Percentiles rank a stretch among this genome's conserved stretches.
Conservation (phyloP, 2,113 vertebrate species). For the Sciurus niger region DNA sequence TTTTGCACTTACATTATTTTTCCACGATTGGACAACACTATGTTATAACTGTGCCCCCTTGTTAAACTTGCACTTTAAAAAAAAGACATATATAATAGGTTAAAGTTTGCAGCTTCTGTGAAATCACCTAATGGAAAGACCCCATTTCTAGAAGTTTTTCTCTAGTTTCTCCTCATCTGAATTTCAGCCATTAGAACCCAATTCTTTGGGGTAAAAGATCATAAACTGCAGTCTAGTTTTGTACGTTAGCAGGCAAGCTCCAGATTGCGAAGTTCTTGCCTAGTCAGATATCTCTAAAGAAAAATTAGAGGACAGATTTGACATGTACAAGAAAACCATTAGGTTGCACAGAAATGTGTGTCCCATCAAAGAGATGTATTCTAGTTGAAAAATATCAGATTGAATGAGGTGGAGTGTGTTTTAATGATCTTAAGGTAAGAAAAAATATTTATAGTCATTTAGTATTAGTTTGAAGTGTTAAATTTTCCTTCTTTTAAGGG, state of each 20-base stretch:
- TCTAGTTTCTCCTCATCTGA: constrained; percentile 42
- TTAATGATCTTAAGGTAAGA: constrained; percentile 74
- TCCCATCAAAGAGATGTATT: constrained; percentile 18
- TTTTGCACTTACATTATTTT: constrained; percentile 49
- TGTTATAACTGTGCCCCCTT: not conserved
- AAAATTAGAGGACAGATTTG: constrained; percentile 66
- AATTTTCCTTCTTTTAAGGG: constrained; percentile 49
- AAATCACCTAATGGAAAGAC: not conserved
- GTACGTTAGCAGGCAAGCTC: constrained; percentile 53
- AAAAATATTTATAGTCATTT: constrained; percentile 54
- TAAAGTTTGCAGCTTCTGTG: constrained; percentile 15
- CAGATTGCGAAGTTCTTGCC: constrained; percentile 49
- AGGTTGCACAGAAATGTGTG: constrained; percentile 58
- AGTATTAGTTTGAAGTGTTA: constrained; percentile 72
- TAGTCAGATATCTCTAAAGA: constrained; percentile 41
- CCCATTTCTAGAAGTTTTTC: not conserved
- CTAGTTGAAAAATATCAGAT: constrained; percentile 62
- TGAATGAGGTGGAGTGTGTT: constrained; percentile 62
- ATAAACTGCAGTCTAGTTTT: constrained; percentile 42
- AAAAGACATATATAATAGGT: not conserved
- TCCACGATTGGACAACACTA: not conserved
- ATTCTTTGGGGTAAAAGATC: constrained; percentile 1
- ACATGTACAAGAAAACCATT: constrained; percentile 27
- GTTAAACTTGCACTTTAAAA: constrained; percentile 41
- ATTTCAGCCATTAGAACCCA: constrained; percentile 43